phyloP scores from a whole-genome alignment of 1,140 invertebrate species.

The Hyles euphorbiae region DNA sequence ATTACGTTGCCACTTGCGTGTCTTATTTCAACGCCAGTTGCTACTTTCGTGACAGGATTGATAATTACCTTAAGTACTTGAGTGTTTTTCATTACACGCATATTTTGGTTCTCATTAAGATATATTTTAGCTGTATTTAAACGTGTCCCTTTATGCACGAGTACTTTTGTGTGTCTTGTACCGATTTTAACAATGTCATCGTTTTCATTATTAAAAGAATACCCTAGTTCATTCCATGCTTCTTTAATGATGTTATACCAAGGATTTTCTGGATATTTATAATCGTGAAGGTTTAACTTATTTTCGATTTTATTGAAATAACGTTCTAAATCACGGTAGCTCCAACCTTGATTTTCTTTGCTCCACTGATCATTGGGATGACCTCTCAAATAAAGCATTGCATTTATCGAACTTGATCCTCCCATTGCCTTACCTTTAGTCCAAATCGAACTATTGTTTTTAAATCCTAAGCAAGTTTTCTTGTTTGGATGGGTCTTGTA shows the following conservation, averaged over 20 bases:
- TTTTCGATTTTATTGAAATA: neutral
- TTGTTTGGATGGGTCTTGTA: neutral
- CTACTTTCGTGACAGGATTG: neutral
- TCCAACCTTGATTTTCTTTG: neutral
- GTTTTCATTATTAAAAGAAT: neutral
- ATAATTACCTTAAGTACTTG: neutral
- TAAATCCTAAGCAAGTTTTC: neutral
- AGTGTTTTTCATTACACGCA: conserved; percentile 4
- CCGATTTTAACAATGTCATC: neutral
- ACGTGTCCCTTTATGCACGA: too few relatives aligned
- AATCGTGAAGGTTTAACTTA: neutral
- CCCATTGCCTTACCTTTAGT: neutral
- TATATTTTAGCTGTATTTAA: too few relatives aligned
- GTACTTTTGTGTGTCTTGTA: neutral
- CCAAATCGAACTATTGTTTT: neutral
- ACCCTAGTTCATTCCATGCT: neutral
- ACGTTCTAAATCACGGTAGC: neutral
- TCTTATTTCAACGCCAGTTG: neutral
- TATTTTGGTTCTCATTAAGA: neutral
- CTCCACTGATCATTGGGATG: neutral
- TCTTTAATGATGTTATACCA: neutral
- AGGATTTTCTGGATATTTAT: neutral
- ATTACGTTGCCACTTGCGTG: too few relatives aligned
- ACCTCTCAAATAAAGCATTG: too few relatives aligned
- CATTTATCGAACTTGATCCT: neutral